Percentiles rank a stretch among this genome's conserved stretches.
Conservation (phyloP, 2,113 vertebrate genomes). For the Psilopsiagon aymara region DNA sequence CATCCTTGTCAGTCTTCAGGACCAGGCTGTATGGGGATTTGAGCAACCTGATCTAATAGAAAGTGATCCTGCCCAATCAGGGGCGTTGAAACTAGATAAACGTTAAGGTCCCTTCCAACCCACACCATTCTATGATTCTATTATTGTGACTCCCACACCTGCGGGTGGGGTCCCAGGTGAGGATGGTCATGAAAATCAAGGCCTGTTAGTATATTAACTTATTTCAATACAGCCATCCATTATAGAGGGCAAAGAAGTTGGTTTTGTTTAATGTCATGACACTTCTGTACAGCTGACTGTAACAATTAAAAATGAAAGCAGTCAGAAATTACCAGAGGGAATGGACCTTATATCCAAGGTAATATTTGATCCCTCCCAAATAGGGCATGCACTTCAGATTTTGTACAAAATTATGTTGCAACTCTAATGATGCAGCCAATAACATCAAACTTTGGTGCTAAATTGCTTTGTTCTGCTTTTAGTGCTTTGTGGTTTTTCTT, state of each 20-base stretch:
- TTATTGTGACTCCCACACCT: background rate
- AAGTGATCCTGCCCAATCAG: background rate
- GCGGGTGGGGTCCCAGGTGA: accelerated
- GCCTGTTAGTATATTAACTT: background rate
- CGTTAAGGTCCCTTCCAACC: background rate
- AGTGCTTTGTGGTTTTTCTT: background rate
- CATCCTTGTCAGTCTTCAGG: background rate
- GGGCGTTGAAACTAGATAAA: accelerated
- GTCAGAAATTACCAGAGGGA: background rate
- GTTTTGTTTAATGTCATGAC: background rate
- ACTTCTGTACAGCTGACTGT: background rate
- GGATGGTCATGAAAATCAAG: background rate
- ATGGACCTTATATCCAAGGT: background rate
- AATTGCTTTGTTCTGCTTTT: background rate
- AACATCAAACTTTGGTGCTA: background rate
- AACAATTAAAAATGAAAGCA: conserved; percentile 17
- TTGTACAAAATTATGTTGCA: conserved; percentile 1
- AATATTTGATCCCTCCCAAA: conserved; percentile 7
- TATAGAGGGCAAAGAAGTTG: background rate
- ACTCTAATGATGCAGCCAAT: background rate
- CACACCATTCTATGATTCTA: background rate
- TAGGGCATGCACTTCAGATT: background rate
- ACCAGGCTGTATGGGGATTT: background rate
- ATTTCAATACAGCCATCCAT: background rate
- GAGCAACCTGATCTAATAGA: background rate